These are phyloP conservation scores for Scomber japonicus DNA, from an alignment of 2,113 vertebrate genomes.

Conservation along the genomic window DNA sequence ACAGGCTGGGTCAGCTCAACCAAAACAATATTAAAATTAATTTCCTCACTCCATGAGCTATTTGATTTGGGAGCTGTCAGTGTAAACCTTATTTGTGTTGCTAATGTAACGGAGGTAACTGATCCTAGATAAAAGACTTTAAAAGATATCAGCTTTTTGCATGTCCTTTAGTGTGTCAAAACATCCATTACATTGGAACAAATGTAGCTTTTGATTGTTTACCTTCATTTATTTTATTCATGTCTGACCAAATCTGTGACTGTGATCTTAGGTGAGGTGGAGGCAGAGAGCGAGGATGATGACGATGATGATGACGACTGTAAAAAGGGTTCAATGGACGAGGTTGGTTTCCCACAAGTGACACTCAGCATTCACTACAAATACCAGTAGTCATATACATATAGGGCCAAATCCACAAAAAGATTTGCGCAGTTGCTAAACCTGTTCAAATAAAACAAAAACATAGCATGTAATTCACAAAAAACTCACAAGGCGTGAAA, in stretches of 20 bases:
- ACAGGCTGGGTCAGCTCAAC: conserved; percentile 7
- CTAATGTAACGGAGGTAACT: not conserved
- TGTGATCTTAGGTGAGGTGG: conserved; percentile 90
- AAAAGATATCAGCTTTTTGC: not conserved
- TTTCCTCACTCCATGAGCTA: conserved; percentile 23
- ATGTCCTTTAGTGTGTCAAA: not conserved
- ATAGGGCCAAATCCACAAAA: too few relatives aligned
- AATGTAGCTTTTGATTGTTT: not conserved
- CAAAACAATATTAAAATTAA: conserved; percentile 35
- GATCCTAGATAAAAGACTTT: not conserved
- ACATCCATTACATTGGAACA: not conserved
- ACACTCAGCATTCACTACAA: accelerated
- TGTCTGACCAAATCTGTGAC: not conserved
- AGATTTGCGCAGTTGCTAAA: too few relatives aligned
- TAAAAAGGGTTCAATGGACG: conserved; percentile 98
- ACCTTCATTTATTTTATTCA: not conserved
- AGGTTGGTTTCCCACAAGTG: conserved; percentile 83
- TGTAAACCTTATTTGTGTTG: not conserved
- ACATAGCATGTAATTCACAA: too few relatives aligned
- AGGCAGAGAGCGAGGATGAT: conserved; percentile 95
- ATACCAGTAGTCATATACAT: accelerated
- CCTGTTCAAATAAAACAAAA: too few relatives aligned
- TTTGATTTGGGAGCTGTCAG: not conserved
- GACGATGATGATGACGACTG: conserved; percentile 95
- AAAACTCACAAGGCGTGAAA: too few relatives aligned